Conservation (phyloP, 2,888 invertebrate species). For the Priocnemis perturbator region DNA sequence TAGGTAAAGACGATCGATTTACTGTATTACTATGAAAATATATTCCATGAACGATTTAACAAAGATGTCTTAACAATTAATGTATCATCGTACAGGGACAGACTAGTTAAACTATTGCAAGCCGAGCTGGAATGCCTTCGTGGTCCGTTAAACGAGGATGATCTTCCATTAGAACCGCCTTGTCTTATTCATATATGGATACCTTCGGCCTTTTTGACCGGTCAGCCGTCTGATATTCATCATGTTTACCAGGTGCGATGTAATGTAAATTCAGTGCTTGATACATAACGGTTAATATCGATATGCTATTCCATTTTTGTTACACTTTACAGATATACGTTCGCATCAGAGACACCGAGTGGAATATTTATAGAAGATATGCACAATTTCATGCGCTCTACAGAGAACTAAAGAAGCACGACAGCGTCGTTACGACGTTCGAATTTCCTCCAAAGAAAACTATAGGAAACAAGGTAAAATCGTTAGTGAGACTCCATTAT, state of each 20-base stretch:
- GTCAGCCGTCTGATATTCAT: constrained; percentile 84
- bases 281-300: neutral
- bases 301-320: neutral
- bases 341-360: constrained; percentile 90
- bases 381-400: constrained; percentile 94
- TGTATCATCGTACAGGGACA: constrained; percentile 75
- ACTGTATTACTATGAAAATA: neutral
- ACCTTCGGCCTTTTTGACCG: constrained; percentile 89
- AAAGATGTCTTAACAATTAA: neutral
- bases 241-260: constrained; percentile 90
- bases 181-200: constrained; percentile 89
- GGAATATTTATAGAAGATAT: constrained; percentile 97
- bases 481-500: too few relatives aligned
- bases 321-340: constrained; percentile 82
- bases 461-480: constrained; percentile 89
- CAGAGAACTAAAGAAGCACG: constrained; percentile 88
- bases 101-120: constrained; percentile 78
- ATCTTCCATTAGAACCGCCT: constrained; percentile 69
- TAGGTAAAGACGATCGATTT: constrained; percentile 51
- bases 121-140: constrained; percentile 81
- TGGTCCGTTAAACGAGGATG: constrained; percentile 79
- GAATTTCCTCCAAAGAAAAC: constrained; percentile 97
- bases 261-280: constrained; percentile 3
- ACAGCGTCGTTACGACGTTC: constrained; percentile 86
- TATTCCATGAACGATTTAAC: neutral